Conservation (phyloP, 23 tunicate species). For the Trididemnum clinides region DNA sequence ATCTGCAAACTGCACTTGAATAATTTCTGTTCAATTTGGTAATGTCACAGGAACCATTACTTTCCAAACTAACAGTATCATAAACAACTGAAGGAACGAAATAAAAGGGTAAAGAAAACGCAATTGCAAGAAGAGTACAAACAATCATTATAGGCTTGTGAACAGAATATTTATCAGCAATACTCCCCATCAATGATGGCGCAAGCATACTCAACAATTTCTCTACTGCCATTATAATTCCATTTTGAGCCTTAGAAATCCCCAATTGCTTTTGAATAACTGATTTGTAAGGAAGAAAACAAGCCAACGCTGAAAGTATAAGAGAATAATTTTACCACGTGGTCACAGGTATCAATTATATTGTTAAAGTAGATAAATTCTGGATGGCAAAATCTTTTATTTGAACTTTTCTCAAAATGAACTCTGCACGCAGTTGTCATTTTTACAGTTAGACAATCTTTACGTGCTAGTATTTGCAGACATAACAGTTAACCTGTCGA, state of each 20-base stretch:
- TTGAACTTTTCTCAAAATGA: too few species aligned
- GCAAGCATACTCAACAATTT: slow-evolving; percentile 42
- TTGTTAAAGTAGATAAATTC: too few species aligned
- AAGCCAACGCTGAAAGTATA: slow-evolving; percentile 50
- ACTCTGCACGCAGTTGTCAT: too few species aligned
- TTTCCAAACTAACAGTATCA: not conserved
- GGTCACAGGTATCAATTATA: too few species aligned
- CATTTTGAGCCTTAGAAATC: slow-evolving; percentile 75
- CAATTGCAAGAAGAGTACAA: slow-evolving; percentile 51
- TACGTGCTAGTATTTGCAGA: too few species aligned
- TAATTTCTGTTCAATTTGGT: not conserved
- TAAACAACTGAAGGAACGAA: slow-evolving; percentile 43
- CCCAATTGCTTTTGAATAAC: slow-evolving; percentile 79
- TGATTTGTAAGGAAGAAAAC: slow-evolving; percentile 85
- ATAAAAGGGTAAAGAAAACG: slow-evolving; percentile 65
- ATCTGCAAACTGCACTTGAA: not conserved
- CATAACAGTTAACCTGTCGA: too few species aligned
- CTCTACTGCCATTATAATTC: slow-evolving; percentile 67
- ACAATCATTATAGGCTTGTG: slow-evolving; percentile 51
- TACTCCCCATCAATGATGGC: slow-evolving; percentile 52
- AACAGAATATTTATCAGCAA: slow-evolving; percentile 43
- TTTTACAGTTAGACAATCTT: too few species aligned
- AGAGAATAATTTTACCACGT: too few species aligned
- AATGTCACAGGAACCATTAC: not conserved
- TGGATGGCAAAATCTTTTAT: too few species aligned